Percentiles rank a stretch among this genome's conserved stretches.
Conservation (phyloP, 2,888 invertebrate genomes). For the Campopleginae sp. region DNA sequence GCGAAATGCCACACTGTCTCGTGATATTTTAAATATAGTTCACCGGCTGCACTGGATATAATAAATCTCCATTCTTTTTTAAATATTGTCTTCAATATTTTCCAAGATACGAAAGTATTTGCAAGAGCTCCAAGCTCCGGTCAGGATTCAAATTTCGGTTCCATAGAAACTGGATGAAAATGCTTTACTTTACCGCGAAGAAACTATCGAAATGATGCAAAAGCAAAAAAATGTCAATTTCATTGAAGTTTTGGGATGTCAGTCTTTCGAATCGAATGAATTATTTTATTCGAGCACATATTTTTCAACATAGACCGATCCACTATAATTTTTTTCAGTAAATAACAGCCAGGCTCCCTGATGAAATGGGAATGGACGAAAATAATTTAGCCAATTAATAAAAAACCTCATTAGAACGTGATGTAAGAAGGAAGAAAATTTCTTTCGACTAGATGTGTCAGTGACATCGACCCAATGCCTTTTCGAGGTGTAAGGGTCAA, state of each 20-base stretch:
- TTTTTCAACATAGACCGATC: background rate
- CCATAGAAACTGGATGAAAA: background rate
- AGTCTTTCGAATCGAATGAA: background rate
- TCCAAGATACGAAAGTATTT: background rate
- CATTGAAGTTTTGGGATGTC: background rate
- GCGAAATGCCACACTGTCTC: slow-evolving; percentile 39
- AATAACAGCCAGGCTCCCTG: too few relatives aligned
- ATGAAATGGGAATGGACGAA: too few relatives aligned
- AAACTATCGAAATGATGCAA: background rate
- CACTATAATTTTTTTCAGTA: background rate
- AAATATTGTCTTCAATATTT: background rate
- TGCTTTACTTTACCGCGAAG: background rate
- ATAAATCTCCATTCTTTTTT: slow-evolving; percentile 4
- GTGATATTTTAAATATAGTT: slow-evolving; percentile 74
- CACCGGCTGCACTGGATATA: slow-evolving; percentile 74
- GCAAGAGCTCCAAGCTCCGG: background rate
- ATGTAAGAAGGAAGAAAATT: too few relatives aligned
- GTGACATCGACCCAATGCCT: too few relatives aligned
- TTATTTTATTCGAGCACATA: background rate
- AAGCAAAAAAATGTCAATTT: background rate
- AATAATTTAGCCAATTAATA: too few relatives aligned
- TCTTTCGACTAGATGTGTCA: too few relatives aligned
- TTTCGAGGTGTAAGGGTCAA: too few relatives aligned
- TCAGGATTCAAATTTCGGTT: background rate
- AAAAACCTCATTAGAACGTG: too few relatives aligned